Conservation (phyloP, 2,113 vertebrate genomes). For the Serilophus lunatus region DNA sequence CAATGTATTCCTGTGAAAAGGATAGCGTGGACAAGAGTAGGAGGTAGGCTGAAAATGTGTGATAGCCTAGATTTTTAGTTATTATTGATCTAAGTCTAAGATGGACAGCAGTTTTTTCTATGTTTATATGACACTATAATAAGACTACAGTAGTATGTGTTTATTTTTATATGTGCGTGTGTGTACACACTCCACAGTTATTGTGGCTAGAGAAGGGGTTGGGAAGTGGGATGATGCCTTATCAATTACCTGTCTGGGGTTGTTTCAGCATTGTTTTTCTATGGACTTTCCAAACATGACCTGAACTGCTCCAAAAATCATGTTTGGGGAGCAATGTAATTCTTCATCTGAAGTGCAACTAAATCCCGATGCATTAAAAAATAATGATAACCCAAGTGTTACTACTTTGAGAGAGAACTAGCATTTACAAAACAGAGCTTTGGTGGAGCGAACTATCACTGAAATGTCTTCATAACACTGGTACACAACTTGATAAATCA, state of each 20-base stretch:
- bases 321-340: neutral
- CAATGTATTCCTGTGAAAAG: accelerated
- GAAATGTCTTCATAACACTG: neutral
- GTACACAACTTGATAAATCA: neutral
- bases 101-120: neutral
- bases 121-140: neutral
- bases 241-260: neutral
- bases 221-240: neutral
- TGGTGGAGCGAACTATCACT: neutral
- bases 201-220: neutral
- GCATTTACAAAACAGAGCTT: neutral
- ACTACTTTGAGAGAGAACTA: neutral
- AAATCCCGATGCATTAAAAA: neutral
- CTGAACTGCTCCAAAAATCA: neutral
- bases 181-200: neutral
- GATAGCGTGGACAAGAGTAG: neutral
- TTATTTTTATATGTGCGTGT: neutral
- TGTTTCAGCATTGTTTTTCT: neutral
- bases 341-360: neutral
- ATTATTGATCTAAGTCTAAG: neutral
- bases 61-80: neutral
- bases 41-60: neutral
- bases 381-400: neutral
- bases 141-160: neutral
- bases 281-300: neutral